Base-by-base conservation (phyloP, 1,140 invertebrate genomes). In the Sycophila sp. region DNA sequence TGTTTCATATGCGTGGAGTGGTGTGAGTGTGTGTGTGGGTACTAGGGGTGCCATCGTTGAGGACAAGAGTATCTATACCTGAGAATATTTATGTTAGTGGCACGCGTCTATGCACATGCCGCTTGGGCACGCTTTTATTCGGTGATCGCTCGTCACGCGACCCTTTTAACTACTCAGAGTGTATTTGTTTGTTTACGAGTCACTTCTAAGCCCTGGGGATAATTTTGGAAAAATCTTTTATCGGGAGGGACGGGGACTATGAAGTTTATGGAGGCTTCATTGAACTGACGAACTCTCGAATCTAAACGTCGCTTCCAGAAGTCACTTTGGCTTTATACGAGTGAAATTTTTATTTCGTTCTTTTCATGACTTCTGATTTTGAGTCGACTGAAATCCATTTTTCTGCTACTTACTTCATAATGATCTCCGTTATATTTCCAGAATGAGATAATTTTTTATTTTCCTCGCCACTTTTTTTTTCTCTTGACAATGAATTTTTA, bases 21-120 rank as follows among this genome's bases (percentile, higher is more conserved):
- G n/a, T n/a, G n/a, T n/a, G n/a, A n/a, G n/a, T n/a, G n/a, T n/a
- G n/a, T n/a, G n/a, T 4, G 4, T n/a, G 8, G 3, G n/a, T n/a
- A 40, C 4, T 40, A 10, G 4, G 4, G 42, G 17, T 19, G 30
- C 42, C 40, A 38, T 28, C 59, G 45, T 10, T 36, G 13, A 17
- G n/a, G n/a, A 24, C 24, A 59, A 67, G 62, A 73, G 75, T 79
- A 77, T 78, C 75, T 78, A 59, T 77, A 22, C n/a, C 17, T n/a
- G 10, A 15, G 58, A 66, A 77, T 80, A 81, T 81, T 83, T 81
- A 81, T 79, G 70, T 73, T 53, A 22, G 38, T 73, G 64, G 56
- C 65, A 69, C 66, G 47, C 49, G 49, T 40, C 10, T 40, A 42
- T 47, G 4, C 28, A 13, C 8, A 22, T 15, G 28, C 22, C 7